These are phyloP conservation scores for Darevskia nairensis DNA, from an alignment of 2,797 vertebrate genomes.

Conservation along the genomic window DNA sequence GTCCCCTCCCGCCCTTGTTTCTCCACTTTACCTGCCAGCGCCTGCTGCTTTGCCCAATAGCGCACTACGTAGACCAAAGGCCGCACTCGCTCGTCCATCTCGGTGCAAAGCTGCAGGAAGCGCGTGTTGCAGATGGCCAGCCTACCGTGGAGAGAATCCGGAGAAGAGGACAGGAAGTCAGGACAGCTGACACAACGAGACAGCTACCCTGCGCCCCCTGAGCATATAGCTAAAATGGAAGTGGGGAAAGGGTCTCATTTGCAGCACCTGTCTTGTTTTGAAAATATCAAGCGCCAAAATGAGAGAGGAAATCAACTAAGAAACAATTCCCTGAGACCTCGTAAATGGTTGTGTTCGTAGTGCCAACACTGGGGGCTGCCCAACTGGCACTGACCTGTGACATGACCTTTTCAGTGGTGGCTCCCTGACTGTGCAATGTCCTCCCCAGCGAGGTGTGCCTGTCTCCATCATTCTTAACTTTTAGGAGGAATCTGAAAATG, in stretches of 20 bases:
- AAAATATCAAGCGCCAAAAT: neutral
- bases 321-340: neutral
- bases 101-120: slow-evolving; percentile 89
- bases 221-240: too few relatives aligned
- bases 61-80: slow-evolving; percentile 87
- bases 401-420: neutral
- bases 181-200: too few relatives aligned
- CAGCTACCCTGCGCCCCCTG: too few relatives aligned
- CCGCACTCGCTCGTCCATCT: slow-evolving; percentile 84
- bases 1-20: neutral
- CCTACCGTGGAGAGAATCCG: slow-evolving; percentile 68
- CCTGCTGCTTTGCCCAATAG: slow-evolving; percentile 91
- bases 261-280: neutral
- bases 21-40: slow-evolving; percentile 85
- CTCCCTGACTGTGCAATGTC: too few relatives aligned
- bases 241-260: neutral
- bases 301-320: neutral
- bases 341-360: too few relatives aligned
- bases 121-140: slow-evolving; percentile 90
- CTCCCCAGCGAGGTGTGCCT: too few relatives aligned
- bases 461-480: too few relatives aligned
- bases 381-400: too few relatives aligned
- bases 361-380: too few relatives aligned
- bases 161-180: neutral
- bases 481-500: too few relatives aligned